A percentile compares a stretch with the other conserved stretches of the same genome.
phyloP scores from a whole-genome alignment of 2,888 invertebrate genomes.

The Lamellibrachia satsuma region DNA sequence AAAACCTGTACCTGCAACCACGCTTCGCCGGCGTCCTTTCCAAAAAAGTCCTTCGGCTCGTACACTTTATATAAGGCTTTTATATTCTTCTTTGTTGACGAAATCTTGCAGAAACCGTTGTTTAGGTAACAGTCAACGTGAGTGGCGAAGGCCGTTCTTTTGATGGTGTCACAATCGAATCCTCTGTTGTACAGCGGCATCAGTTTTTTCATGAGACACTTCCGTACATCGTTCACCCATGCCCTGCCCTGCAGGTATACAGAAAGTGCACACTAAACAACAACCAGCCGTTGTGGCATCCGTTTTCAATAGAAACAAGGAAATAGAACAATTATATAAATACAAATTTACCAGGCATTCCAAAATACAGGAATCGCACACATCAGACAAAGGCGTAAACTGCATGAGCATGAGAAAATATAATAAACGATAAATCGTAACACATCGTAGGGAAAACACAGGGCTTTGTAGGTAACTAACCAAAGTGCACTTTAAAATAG shows the following conservation, averaged over 20 bases:
- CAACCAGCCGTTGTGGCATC: too few species aligned
- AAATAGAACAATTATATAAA: too few species aligned
- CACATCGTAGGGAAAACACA: too few species aligned
- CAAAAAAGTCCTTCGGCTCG: conserved; percentile 7
- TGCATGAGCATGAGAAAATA: too few species aligned
- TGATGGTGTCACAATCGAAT: neutral
- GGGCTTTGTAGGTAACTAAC: too few species aligned
- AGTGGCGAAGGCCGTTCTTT: neutral
- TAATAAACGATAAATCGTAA: too few species aligned
- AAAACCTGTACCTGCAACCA: neutral
- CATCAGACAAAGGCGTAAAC: too few species aligned
- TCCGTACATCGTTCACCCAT: neutral
- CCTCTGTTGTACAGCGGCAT: neutral
- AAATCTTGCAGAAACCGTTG: neutral
- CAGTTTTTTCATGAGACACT: neutral
- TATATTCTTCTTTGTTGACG: neutral
- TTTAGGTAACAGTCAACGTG: neutral
- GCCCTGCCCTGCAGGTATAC: neutral
- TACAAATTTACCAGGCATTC: too few species aligned
- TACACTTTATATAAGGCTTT: neutral
- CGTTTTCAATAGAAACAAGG: too few species aligned
- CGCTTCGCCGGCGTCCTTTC: neutral
- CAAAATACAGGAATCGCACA: too few species aligned
- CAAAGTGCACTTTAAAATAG: too few species aligned
- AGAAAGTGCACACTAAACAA: neutral